Evolutionary conservation across 1,140 invertebrate species (phyloP).

Genomic region (Adelges cooleyi): DNA sequence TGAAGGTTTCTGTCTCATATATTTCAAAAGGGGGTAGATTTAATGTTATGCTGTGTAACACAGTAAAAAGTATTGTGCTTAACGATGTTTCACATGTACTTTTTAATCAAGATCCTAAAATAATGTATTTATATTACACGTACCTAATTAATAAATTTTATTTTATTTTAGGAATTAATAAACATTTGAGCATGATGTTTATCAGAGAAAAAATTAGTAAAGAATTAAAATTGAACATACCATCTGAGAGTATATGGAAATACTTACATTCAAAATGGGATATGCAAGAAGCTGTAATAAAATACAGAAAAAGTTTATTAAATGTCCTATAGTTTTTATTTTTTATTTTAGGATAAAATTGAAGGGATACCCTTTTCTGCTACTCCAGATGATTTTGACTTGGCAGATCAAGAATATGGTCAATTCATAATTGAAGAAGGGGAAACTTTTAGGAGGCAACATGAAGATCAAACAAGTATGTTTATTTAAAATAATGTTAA

Average conservation of each 20-base stretch:
- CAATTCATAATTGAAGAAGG: not conserved
- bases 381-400: not conserved
- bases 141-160: too few species aligned
- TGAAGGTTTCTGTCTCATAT: too few species aligned
- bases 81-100: too few species aligned
- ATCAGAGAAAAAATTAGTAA: not conserved
- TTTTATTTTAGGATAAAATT: not conserved
- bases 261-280: not conserved
- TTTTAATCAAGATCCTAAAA: too few species aligned
- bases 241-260: not conserved
- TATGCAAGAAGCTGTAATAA: not conserved
- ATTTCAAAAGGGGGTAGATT: too few species aligned
- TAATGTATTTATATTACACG: too few species aligned
- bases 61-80: too few species aligned
- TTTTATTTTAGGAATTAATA: not conserved
- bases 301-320: not conserved
- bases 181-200: not conserved
- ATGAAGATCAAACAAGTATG: not conserved
- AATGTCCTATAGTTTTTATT: not conserved
- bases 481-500: not conserved
- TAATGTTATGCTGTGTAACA: too few species aligned
- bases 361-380: not conserved
- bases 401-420: not conserved
- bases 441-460: not conserved
- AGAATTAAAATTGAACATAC: not conserved